Evolutionary conservation across 2,888 invertebrate genomes (phyloP), one percentile per base, ranked within the genome.

Genomic region (Graphium colonna): DNA sequence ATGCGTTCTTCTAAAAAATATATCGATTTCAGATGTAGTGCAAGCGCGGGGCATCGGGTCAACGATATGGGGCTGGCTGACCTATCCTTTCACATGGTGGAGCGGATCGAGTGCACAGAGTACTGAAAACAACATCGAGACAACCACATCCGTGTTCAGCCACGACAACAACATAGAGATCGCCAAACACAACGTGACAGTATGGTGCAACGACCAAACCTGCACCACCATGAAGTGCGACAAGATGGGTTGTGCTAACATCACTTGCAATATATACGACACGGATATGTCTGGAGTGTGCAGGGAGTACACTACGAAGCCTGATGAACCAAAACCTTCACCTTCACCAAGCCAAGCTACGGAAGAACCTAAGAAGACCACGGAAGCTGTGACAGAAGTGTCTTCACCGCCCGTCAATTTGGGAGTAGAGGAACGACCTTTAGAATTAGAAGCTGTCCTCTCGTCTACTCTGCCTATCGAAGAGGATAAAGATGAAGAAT

Each of bases 141-240:
- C 80, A 1, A 64, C 73, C 1, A 65, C 73, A 7, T 42, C 55
- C 9, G 26, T 46, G 26, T 60, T 51, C 31, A 58, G 57, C 15
- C 52, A 61, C 3, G 67, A 69, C 42, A 74, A 77, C 33, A 67
- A 68, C 55, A 68, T 79, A 55, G 77, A 79, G 56, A 69, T 86
- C 21, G 74, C 70, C 3, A 79, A 69, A 46, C 77, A 73, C 33
- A 87, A 84, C 59, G 77, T 88, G 1, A 82, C 84, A 1, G 77
- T 89, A 9, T 82, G 77, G 81, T 90, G 90, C 63, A 82, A 86
- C 65, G 88, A 89, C 38, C 90, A 90, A 67, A 89, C 79, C 2
- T 90, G 90, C 59, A 90, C 82, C 1, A 89, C 84, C 4, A 79
- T 79, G 76, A 82, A 76, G 59, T 89, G 90, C 60, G 75, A 82